A percentile compares a stretch with the other conserved stretches of the same genome.
These are phyloP conservation scores for Leguminivora glycinivorella DNA, from an alignment of 1,140 invertebrate genomes.

Conservation along the genomic window DNA sequence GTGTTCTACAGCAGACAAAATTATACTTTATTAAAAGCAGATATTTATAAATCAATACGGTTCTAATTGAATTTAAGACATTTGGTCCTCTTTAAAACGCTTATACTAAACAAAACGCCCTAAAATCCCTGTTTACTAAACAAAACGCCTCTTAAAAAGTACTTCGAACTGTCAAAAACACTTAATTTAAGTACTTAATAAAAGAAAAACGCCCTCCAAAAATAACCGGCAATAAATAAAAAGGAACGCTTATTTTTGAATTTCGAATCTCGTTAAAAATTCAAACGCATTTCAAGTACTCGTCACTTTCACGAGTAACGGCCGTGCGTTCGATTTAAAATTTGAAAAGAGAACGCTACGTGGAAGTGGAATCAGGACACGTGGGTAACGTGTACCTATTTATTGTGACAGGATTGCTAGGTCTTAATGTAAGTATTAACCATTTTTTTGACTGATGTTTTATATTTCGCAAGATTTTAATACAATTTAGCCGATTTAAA, in stretches of 20 bases:
- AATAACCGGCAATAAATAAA: neutral
- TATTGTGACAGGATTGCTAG: slow-evolving; percentile 1
- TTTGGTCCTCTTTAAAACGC: neutral
- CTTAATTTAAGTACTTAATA: neutral
- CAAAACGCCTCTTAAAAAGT: neutral
- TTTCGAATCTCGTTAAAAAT: slow-evolving; percentile 25
- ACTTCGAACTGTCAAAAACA: neutral
- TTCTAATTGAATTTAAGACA: too few relatives aligned
- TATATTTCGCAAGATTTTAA: too few relatives aligned
- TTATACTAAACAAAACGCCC: neutral
- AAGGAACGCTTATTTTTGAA: neutral
- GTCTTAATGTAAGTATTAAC: too few relatives aligned
- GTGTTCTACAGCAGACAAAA: too few relatives aligned
- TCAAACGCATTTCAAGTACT: slow-evolving; percentile 16
- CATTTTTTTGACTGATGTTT: too few relatives aligned
- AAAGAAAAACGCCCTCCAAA: neutral
- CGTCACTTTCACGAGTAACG: slow-evolving; percentile 6
- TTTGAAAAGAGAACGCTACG: slow-evolving; percentile 3
- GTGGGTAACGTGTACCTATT: neutral
- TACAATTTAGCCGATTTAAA: too few relatives aligned
- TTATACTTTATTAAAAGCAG: too few relatives aligned
- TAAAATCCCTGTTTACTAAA: neutral
- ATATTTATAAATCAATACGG: too few relatives aligned
- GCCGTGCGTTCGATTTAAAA: slow-evolving; percentile 4
- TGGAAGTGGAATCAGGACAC: neutral